Conservation (phyloP, 1,140 invertebrate species). For the Chrysopa pallens region DNA sequence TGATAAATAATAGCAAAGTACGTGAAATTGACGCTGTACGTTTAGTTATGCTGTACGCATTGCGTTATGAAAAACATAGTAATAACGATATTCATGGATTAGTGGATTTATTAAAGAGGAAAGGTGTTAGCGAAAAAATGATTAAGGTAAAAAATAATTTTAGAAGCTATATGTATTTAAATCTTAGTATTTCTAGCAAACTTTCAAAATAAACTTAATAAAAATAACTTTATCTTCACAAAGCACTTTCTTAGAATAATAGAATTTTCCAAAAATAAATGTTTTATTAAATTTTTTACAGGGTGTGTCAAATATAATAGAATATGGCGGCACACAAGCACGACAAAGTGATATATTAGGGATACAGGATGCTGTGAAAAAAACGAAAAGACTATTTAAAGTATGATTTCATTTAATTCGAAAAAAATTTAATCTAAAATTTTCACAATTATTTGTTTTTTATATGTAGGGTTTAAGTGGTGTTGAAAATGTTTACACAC, state of each 20-base stretch:
- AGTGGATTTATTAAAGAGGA: constrained; percentile 50
- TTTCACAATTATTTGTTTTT: constrained; percentile 5
- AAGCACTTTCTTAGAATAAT: no score
- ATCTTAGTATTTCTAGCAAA: no score
- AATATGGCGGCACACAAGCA: constrained; percentile 63
- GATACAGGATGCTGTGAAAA: constrained; percentile 72
- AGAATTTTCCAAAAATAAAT: background rate
- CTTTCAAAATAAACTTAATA: no score
- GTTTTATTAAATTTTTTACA: constrained; percentile 16
- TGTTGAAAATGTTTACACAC: constrained; percentile 95
- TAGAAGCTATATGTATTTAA: no score
- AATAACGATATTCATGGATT: constrained; percentile 67
- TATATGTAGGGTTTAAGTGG: constrained; percentile 57
- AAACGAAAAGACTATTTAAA: constrained; percentile 81
- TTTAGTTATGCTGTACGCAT: constrained; percentile 81
- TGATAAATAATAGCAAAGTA: constrained; percentile 29
- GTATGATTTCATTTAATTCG: constrained; percentile 20
- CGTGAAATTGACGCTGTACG: constrained; percentile 65
- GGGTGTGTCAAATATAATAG: constrained; percentile 51
- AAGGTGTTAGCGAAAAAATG: constrained; percentile 38
- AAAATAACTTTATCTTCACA: no score
- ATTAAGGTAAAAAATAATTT: constrained; percentile 21
- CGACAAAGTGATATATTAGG: constrained; percentile 70
- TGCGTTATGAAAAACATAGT: constrained; percentile 79
- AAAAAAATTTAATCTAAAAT: background rate